Evolutionary conservation across 2,797 vertebrate genomes (phyloP).

Genomic region (Ptychobarbus kaznakovi): DNA sequence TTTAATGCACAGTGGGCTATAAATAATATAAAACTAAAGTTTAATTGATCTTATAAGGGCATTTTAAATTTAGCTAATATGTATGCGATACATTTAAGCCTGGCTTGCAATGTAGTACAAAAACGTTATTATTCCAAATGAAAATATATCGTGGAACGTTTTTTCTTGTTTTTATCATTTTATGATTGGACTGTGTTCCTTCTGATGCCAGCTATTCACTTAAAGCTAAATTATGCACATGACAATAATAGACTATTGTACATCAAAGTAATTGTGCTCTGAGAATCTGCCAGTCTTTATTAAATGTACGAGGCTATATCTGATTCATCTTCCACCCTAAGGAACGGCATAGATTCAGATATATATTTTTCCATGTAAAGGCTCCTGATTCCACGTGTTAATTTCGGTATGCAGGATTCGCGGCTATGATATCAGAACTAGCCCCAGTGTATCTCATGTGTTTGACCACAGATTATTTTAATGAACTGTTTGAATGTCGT

Average conservation of each 20-base stretch:
- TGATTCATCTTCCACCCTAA: neutral
- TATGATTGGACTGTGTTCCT: neutral
- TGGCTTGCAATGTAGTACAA: neutral
- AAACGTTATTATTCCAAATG: neutral
- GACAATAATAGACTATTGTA: neutral
- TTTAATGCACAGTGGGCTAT: neutral
- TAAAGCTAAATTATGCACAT: neutral
- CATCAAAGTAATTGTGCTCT: neutral
- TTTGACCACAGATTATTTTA: slow-evolving; percentile 11
- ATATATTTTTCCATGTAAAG: too few relatives aligned
- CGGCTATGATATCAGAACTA: neutral
- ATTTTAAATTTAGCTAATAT: neutral
- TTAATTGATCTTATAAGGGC: neutral
- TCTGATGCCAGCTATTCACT: neutral
- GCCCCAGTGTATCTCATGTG: neutral
- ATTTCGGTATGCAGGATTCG: neutral
- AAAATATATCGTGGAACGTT: neutral
- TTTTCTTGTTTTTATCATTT: neutral
- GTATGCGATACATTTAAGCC: neutral
- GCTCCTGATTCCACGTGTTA: neutral
- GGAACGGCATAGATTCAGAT: neutral
- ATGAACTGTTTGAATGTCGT: slow-evolving; percentile 23
- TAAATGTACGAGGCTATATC: neutral
- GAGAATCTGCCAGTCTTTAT: neutral
- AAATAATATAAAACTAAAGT: neutral